Evolutionary conservation across 1,140 invertebrate genomes (phyloP).

Genomic region (Amyelois transitella): DNA sequence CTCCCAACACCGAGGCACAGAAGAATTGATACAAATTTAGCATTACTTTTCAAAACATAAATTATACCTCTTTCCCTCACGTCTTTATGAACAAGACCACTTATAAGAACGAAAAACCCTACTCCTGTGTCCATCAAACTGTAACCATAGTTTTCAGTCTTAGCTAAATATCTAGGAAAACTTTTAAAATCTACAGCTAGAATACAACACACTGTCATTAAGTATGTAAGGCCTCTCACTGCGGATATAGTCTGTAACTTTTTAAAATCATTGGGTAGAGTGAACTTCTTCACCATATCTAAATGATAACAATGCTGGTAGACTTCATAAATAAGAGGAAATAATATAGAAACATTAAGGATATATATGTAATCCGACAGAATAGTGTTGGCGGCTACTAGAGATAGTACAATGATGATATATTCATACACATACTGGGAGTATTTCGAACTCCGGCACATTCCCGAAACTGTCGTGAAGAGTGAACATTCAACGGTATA

Average conservation of each 20-base stretch:
- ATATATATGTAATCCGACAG: slow-evolving; percentile 40
- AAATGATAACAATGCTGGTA: slow-evolving; percentile 16
- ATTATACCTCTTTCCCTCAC: slow-evolving; percentile 29
- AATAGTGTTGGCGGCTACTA: slow-evolving; percentile 72
- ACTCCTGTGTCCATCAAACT: slow-evolving; percentile 97
- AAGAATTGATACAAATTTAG: slow-evolving; percentile 71
- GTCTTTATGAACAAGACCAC: slow-evolving; percentile 83
- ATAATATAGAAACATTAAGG: slow-evolving; percentile 28
- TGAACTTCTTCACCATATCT: slow-evolving; percentile 15
- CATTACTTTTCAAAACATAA: slow-evolving; percentile 43
- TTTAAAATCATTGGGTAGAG: slow-evolving; percentile 28
- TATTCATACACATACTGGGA: slow-evolving; percentile 67
- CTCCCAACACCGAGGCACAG: slow-evolving; percentile 83
- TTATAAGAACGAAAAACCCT: slow-evolving; percentile 90
- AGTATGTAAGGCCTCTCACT: slow-evolving; percentile 81
- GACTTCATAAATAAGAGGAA: slow-evolving; percentile 32
- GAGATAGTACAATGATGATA: slow-evolving; percentile 65
- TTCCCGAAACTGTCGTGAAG: slow-evolving; percentile 25
- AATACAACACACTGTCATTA: slow-evolving; percentile 88
- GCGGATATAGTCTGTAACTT: slow-evolving; percentile 78
- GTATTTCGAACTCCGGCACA: slow-evolving; percentile 6
- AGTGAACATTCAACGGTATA: slow-evolving; percentile 53
- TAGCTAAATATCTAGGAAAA: slow-evolving; percentile 89
- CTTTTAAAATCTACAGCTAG: slow-evolving; percentile 93
- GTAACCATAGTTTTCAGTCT: slow-evolving; percentile 90